Evolutionary conservation across 2,888 invertebrate genomes (phyloP).

Genomic region (Euzetes globulus): DNA sequence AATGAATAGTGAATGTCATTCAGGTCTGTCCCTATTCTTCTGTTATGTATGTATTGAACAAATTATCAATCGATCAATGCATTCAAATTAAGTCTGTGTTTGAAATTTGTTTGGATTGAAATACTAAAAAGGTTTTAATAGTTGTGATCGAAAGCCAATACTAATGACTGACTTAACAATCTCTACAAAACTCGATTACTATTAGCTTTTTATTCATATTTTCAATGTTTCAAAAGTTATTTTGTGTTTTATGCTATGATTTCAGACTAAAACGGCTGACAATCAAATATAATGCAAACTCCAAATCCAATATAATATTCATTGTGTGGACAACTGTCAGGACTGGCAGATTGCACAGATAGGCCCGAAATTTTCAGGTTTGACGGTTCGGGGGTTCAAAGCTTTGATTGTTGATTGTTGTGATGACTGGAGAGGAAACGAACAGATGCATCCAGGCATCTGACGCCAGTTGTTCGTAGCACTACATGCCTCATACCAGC

Average conservation of each 20-base stretch:
- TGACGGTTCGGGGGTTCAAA: neutral
- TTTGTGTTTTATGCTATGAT: neutral
- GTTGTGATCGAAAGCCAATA: neutral
- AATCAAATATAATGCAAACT: neutral
- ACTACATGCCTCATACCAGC: neutral
- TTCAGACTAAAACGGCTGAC: neutral
- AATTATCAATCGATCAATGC: neutral
- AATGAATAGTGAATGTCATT: conserved; percentile 5
- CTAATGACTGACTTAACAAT: neutral
- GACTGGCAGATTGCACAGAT: conserved; percentile 14
- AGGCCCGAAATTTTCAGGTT: neutral
- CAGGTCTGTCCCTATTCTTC: neutral
- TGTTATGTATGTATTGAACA: neutral
- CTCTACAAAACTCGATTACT: neutral
- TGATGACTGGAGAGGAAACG: neutral
- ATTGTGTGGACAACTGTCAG: neutral
- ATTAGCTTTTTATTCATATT: neutral
- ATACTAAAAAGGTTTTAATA: neutral
- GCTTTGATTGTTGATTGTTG: conserved; percentile 8
- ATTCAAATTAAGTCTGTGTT: neutral
- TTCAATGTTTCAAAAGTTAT: neutral
- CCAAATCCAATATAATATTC: conserved; percentile 8
- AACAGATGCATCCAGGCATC: conserved; percentile 17
- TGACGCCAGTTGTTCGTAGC: conserved; percentile 7
- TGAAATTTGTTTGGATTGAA: neutral